Conservation (phyloP, 1,140 invertebrate species). For the Eueides isabella region DNA sequence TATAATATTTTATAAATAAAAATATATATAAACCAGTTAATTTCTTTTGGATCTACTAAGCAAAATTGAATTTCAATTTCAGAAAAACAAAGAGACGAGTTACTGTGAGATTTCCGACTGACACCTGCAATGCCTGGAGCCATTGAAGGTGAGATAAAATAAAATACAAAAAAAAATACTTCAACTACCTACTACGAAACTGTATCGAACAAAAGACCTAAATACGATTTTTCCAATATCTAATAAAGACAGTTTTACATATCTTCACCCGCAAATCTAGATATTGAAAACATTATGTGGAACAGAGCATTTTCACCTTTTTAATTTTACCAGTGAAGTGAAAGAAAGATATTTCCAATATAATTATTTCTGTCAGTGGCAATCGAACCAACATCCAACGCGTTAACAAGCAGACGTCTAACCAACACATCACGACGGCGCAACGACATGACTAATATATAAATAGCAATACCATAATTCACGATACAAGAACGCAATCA, state of each 20-base stretch:
- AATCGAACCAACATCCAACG: too few species aligned
- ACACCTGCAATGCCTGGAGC: not conserved
- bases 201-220: not conserved
- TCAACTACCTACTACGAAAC: too few species aligned
- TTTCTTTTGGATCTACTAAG: not conserved
- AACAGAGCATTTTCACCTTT: too few species aligned
- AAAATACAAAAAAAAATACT: too few species aligned
- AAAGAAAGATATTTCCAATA: too few species aligned
- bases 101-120: not conserved
- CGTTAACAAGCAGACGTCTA: too few species aligned
- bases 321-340: too few species aligned
- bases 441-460: not conserved
- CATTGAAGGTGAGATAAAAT: not conserved
- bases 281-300: too few species aligned
- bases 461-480: not conserved
- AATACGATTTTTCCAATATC: not conserved
- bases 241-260: too few species aligned
- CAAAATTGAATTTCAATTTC: not conserved
- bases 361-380: too few species aligned
- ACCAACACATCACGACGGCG: too few species aligned
- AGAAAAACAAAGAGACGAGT: not conserved
- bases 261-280: too few species aligned
- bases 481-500: conserved; percentile 8
- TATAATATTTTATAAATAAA: not conserved
- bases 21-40: not conserved